Conservation (phyloP, 2,797 vertebrate species). For the Ispidina lecontei region DNA sequence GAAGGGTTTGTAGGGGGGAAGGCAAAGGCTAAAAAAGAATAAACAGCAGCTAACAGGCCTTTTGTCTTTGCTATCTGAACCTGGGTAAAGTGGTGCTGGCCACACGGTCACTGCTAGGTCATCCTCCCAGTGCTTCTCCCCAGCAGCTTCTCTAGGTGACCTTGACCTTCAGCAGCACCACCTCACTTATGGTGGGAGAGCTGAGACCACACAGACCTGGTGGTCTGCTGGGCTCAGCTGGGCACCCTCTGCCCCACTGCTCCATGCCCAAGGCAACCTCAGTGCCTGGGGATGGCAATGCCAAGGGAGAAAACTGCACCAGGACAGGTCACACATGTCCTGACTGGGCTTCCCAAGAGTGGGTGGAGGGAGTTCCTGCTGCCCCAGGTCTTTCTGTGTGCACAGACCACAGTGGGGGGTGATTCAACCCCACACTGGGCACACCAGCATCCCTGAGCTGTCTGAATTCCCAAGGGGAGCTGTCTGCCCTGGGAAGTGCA, state of each 20-base stretch:
- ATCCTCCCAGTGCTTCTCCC: background rate
- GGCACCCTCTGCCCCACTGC: background rate
- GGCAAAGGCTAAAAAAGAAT: background rate
- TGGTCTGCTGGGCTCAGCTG: background rate
- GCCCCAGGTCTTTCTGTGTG: accelerated
- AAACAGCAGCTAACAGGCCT: background rate
- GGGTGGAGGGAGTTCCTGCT: background rate
- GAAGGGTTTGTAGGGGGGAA: background rate
- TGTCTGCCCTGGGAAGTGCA: background rate
- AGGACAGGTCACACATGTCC: accelerated
- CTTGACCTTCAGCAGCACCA: background rate
- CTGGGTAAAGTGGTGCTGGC: background rate
- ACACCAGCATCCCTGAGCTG: accelerated
- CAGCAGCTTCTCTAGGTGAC: background rate
- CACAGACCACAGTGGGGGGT: background rate
- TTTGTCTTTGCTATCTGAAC: background rate
- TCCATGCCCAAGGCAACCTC: background rate
- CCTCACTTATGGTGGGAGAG: accelerated
- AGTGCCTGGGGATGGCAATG: accelerated
- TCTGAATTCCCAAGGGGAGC: background rate
- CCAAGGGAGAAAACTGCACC: background rate
- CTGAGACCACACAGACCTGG: accelerated
- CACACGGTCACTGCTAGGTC: accelerated
- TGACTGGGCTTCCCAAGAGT: background rate
- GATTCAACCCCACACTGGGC: background rate